Evolutionary conservation across 1,140 invertebrate species (phyloP).

Genomic region (Cyclina sinensis): DNA sequence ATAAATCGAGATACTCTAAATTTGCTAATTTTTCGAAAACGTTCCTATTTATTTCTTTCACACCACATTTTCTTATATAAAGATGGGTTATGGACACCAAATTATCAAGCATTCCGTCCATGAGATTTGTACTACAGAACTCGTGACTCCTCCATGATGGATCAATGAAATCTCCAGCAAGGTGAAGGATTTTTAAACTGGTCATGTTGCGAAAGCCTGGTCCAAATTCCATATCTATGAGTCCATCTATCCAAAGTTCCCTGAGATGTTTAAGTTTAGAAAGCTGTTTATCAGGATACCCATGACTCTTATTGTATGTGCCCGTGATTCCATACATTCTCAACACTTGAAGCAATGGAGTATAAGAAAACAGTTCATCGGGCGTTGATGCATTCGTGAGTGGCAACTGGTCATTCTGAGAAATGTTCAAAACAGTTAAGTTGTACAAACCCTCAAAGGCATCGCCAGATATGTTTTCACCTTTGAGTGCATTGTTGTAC

Average conservation of each 20-base stretch:
- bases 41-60: not conserved
- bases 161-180: conserved; percentile 27
- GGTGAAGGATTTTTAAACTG: not conserved
- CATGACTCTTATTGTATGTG: not conserved
- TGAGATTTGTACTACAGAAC: conserved; percentile 25
- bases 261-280: not conserved
- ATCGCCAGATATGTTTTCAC: not conserved
- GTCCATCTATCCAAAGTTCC: conserved; percentile 51
- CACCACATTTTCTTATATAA: conserved; percentile 15
- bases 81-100: conserved; percentile 34
- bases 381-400: not conserved
- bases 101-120: conserved; percentile 24
- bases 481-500: conserved; percentile 3
- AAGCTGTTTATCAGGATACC: conserved; percentile 21
- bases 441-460: conserved; percentile 28
- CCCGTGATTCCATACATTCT: conserved; percentile 54
- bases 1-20: conserved; percentile 57
- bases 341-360: not conserved
- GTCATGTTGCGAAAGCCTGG: conserved; percentile 28
- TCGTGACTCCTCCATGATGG: conserved; percentile 31
- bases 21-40: conserved; percentile 17
- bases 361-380: not conserved
- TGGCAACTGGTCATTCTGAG: conserved; percentile 26
- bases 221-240: conserved; percentile 15
- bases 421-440: conserved; percentile 43